A percentile compares a stretch with the other conserved stretches of the same genome.
Conservation (phyloP, 2,797 vertebrate genomes). For the Bradypus variegatus region DNA sequence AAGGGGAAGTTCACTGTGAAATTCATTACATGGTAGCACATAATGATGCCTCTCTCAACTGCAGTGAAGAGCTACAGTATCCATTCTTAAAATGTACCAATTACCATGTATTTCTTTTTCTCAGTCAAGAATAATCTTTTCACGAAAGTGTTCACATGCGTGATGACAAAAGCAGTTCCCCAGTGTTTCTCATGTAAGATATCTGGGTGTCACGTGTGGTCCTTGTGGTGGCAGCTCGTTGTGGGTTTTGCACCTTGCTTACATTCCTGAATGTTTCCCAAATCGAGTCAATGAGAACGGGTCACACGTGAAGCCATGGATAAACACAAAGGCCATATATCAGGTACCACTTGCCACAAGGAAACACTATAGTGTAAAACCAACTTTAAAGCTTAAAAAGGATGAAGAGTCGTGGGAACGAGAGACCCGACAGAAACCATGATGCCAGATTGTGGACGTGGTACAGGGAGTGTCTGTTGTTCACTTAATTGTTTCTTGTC, state of each 20-base stretch:
- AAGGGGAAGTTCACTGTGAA: neutral
- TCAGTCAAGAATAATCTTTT: constrained; percentile 85
- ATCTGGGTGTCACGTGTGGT: constrained; percentile 69
- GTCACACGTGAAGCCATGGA: constrained; percentile 53
- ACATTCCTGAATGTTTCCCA: neutral
- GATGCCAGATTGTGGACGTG: neutral
- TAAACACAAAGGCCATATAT: constrained; percentile 52
- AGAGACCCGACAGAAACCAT: neutral
- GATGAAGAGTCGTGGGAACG: neutral
- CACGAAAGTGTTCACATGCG: constrained; percentile 89
- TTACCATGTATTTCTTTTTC: constrained; percentile 76
- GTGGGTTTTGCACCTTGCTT: constrained; percentile 59
- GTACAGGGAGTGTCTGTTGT: neutral
- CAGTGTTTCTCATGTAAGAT: constrained; percentile 91
- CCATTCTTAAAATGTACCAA: constrained; percentile 9
- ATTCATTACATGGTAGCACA: neutral
- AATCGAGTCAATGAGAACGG: constrained; percentile 21
- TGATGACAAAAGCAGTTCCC: constrained; percentile 85
- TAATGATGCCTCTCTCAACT: neutral
- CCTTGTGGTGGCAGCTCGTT: constrained; percentile 62
- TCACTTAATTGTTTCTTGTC: neutral
- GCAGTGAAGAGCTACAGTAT: neutral
- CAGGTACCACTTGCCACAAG: neutral
- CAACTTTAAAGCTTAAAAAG: neutral
- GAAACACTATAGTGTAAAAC: neutral